Conservation (phyloP, 2,888 invertebrate genomes). For the Trichopria drosophilae region DNA sequence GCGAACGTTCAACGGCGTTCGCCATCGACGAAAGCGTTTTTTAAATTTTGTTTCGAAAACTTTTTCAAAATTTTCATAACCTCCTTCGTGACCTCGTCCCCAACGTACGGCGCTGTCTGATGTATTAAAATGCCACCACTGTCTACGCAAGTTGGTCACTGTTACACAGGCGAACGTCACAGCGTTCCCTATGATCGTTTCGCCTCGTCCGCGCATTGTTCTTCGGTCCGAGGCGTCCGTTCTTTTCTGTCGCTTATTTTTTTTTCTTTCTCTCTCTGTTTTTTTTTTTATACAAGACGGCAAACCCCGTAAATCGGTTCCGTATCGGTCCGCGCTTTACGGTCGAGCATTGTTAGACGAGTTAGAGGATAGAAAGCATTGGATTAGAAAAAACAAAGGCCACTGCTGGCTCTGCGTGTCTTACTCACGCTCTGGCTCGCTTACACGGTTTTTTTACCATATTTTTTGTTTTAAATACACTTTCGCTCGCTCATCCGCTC, state of each 20-base stretch:
- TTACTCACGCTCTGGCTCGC: conserved; percentile 28
- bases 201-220: conserved; percentile 8
- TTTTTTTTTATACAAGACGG: conserved; percentile 12
- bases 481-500: conserved; percentile 21
- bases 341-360: conserved; percentile 7
- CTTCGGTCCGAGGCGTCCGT: conserved; percentile 8
- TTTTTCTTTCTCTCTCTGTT: conserved; percentile 25
- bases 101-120: conserved; percentile 49
- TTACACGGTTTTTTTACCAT: conserved; percentile 5
- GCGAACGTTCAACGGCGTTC: too few species aligned
- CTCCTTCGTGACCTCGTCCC: conserved; percentile 11
- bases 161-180: conserved; percentile 33
- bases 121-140: conserved; percentile 55
- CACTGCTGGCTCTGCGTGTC: conserved; percentile 39
- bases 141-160: conserved; percentile 46
- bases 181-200: conserved; percentile 20
- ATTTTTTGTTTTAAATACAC: not conserved
- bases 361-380: conserved; percentile 24
- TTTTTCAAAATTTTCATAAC: too few species aligned
- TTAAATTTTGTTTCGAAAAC: too few species aligned
- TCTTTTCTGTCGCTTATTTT: conserved; percentile 27
- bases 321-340: not conserved
- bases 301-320: not conserved
- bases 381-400: conserved; percentile 39
- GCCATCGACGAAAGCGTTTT: too few species aligned